Base-by-base conservation (phyloP, 2,113 vertebrate genomes). In the Vicugna pacos region DNA sequence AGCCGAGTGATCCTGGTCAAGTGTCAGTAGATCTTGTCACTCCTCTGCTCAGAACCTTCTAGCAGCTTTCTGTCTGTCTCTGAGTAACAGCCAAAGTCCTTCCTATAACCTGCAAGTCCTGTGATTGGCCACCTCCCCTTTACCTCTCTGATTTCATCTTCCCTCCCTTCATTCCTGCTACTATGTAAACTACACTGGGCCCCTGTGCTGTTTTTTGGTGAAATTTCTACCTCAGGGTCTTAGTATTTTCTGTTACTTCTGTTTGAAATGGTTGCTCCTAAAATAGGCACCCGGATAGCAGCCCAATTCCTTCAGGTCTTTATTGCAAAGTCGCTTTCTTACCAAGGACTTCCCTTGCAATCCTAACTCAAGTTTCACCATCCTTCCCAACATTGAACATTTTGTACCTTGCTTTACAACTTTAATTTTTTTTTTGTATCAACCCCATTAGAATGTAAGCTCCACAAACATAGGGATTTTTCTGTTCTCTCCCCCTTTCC, bases 1-100 rank as follows among this genome's bases (percentile, higher is more conserved):
- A 91, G 20, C 38, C 80, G 22, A 60, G n/a, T 69, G 69, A 83
- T 46, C 35, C 58, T 24, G 4, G 28, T 81, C 70, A 88, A 20
- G 50, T 52, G 1, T 54, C 81, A 42, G 38, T 84, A 72, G 48
- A 60, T 48, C 14, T 8, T 30, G 35, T 67, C 82, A 82, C 20
- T 54, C 28, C 4, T 76, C 65, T 76, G 38, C 79, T 58, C 38
- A 93, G 94, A 94, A 42, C 20, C 64, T 91, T 93, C 72, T 20
- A 30, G 87, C 2, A 86, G 38, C 38, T 67, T 93, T 42, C 12
- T 35, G 17, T 76, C 42, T 85, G 2, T 65, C 35, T 72, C 65
- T 20, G 38, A 87, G 48, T 69, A 32, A 69, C 50, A 93, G 58
- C 26, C 52, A 28, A 46, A 87, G 75, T 65, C 83, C 35, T 77